Base-by-base conservation (phyloP, 2,888 invertebrate genomes). In the Mesoligia furuncula region DNA sequence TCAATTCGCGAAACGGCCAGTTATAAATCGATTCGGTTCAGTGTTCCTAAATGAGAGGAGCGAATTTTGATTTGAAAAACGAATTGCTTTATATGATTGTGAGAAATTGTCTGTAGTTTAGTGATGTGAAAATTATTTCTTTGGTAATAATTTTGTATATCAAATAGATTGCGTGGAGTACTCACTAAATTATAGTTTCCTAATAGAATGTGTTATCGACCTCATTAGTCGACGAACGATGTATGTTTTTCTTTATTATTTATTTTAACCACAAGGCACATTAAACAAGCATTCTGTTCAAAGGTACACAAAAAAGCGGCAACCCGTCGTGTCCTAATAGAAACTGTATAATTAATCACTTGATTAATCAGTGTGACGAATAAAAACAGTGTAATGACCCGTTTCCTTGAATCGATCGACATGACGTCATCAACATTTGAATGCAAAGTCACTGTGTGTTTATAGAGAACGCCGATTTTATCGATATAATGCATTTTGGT, bases 311-410 rank as follows among this genome's bases (percentile, higher is more conserved):
- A 94, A 95, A 94, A 88, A 92, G 89, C 90, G 90, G 88, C 90
- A 88, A 90, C 91, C 91, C 91, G 92, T 88, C 92, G 91, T 90
- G 92, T 93, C 90, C 93, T 93, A 94, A 95, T 95, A 95, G 93
- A 95, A 95, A 95, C 92, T 94, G 90, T 93, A 93, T 95, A 96
- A 96, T 96, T 96, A 96, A 96, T 96, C 96, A 96, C 94, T 93
- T 94, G 95, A 95, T 95, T 96, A 96, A 96, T 96, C 96, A 96
- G 96, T 95, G 96, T 95, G 95, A 95, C 95, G 96, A 96, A 96
- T 96, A 96, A 96, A 96, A 96, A 96, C 95, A 95, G 94, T 94
- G 93, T 96, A 96, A 96, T 96, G 96, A 96, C 95, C 95, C 93
- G 95, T 95, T 96, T 96, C 96, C 95, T 94, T 91, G 90, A 92